Percentiles rank a stretch among this genome's conserved stretches.
Conservation (phyloP, 2,888 invertebrate genomes). For the Tetrapedia diversipes region DNA sequence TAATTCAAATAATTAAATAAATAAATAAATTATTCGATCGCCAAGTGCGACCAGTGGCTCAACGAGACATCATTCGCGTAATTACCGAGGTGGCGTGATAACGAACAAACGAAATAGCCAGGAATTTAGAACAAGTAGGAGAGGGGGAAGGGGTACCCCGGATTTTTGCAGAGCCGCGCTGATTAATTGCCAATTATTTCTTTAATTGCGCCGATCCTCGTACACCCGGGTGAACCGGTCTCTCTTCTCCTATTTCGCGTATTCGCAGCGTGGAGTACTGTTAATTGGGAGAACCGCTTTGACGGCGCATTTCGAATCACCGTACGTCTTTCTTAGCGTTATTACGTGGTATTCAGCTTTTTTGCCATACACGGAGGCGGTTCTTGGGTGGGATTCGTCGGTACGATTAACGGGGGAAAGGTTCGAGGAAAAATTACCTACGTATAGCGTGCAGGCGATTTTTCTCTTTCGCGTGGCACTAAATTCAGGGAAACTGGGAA, state of each 20-base stretch:
- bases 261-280: not conserved
- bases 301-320: not conserved
- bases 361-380: not conserved
- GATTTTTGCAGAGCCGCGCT: conserved; percentile 24
- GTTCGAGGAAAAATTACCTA: not conserved
- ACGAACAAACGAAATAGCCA: conserved; percentile 31
- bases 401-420: not conserved
- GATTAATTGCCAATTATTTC: conserved; percentile 57
- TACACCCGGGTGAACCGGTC: not conserved
- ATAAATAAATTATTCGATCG: too few species aligned
- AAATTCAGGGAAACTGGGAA: too few species aligned
- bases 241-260: conserved; percentile 29
- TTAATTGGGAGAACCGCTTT: conserved; percentile 12
- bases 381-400: not conserved
- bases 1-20: conserved; percentile 49
- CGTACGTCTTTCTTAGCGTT: conserved; percentile 27
- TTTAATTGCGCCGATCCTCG: conserved; percentile 37
- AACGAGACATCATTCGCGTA: conserved; percentile 47
- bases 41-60: conserved; percentile 33
- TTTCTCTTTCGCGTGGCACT: too few species aligned
- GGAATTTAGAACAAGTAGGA: conserved; percentile 33
- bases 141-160: too few species aligned
- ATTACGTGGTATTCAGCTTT: not conserved
- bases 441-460: too few species aligned
- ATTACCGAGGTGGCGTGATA: conserved; percentile 46